Percentiles rank a stretch among this genome's conserved stretches.
phyloP scores from a whole-genome alignment of 2,113 vertebrate species.

The Melanocharis versteri region DNA sequence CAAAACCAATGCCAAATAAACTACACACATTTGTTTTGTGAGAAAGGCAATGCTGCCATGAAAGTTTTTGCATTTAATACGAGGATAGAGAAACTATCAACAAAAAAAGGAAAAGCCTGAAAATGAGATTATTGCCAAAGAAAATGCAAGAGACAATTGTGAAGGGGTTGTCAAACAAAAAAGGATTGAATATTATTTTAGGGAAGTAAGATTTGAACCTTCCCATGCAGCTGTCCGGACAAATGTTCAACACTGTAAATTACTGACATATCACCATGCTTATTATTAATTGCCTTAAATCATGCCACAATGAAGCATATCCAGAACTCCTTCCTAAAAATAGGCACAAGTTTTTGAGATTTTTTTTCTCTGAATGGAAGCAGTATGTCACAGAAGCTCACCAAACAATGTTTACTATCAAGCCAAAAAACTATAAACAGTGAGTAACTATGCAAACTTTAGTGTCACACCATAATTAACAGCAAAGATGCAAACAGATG shows the following conservation, averaged over 20 bases:
- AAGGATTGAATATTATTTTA: not conserved
- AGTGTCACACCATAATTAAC: conserved; percentile 42
- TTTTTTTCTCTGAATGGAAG: not conserved
- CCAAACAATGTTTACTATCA: conserved; percentile 38
- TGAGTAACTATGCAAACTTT: conserved; percentile 46
- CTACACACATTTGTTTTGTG: not conserved
- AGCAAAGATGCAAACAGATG: conserved; percentile 59
- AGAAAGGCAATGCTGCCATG: not conserved
- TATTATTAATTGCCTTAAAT: not conserved
- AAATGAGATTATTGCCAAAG: not conserved
- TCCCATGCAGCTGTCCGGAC: not conserved
- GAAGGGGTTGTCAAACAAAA: not conserved
- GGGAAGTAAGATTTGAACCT: not conserved
- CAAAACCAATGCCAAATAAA: not conserved
- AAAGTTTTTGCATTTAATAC: not conserved
- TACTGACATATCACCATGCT: not conserved
- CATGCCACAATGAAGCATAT: not conserved
- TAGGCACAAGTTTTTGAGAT: not conserved
- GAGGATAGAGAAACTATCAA: not conserved
- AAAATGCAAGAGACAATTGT: not conserved
- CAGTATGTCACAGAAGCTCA: conserved; percentile 18
- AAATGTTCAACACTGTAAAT: not conserved
- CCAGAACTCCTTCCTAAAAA: not conserved
- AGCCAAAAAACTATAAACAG: conserved; percentile 17
- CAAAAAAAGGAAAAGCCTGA: not conserved